These are phyloP conservation scores for Marronus borbonicus DNA, from an alignment of 2,888 invertebrate genomes.

Conservation along the genomic window DNA sequence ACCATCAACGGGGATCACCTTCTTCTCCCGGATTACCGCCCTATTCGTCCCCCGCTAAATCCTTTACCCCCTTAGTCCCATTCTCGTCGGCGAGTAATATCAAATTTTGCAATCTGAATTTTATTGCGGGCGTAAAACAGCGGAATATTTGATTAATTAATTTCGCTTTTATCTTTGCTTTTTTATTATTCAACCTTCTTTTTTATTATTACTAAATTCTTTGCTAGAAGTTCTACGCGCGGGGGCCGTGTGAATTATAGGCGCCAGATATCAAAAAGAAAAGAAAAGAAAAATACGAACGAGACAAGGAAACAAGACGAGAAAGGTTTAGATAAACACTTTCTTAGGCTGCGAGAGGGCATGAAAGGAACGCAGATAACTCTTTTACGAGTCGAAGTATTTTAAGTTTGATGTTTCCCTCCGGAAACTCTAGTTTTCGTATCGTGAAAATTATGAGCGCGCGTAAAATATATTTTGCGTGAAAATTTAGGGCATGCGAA, in stretches of 20 bases:
- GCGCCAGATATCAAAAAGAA: no score
- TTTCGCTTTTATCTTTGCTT: conserved; percentile 40
- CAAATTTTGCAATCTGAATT: conserved; percentile 47
- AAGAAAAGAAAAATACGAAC: no score
- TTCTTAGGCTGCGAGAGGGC: conserved; percentile 4
- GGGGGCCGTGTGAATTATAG: conserved; percentile 20
- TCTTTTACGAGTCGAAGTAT: conserved; percentile 34
- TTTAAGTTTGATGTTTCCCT: conserved; percentile 12
- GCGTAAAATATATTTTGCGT: no score
- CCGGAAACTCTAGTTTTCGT: conserved; percentile 3
- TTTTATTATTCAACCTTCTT: conserved; percentile 36
- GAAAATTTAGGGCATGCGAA: no score
- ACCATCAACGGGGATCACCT: conserved; percentile 16
- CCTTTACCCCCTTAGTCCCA: no score
- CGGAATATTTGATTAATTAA: conserved; percentile 46
- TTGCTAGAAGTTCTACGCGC: neutral
- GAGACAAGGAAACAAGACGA: conserved; percentile 30
- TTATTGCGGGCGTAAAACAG: conserved; percentile 33
- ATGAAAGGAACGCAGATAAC: conserved; percentile 7
- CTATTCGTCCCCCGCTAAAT: no score
- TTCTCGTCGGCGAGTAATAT: conserved; percentile 3
- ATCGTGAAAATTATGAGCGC: neutral
- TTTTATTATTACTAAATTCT: conserved; percentile 39
- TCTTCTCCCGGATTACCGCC: no score
- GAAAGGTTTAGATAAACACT: conserved; percentile 41